Conservation (phyloP, 2,888 invertebrate genomes). For the Salticus scenicus region DNA sequence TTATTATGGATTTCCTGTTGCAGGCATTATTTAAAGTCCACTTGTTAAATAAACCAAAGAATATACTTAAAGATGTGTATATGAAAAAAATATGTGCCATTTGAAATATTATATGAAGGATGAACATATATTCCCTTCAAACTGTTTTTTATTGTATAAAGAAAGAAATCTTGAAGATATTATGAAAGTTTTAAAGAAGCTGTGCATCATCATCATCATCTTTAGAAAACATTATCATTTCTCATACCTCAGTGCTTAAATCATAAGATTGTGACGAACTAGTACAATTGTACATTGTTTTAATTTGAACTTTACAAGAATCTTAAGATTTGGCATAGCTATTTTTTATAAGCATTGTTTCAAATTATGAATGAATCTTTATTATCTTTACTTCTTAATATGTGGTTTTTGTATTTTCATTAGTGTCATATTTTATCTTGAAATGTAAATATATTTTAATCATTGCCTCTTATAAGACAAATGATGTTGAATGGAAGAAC, state of each 20-base stretch:
- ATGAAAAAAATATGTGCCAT: slow-evolving; percentile 33
- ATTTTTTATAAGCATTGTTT: too few species aligned
- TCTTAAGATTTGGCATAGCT: too few species aligned
- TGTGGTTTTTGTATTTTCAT: too few species aligned
- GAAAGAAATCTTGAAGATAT: not conserved
- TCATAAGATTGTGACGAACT: not conserved
- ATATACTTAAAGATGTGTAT: slow-evolving; percentile 58
- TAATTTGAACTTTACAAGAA: too few species aligned
- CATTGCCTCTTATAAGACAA: too few species aligned
- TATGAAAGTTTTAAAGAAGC: slow-evolving; percentile 8
- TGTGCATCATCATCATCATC: not conserved
- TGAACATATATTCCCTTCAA: slow-evolving; percentile 12
- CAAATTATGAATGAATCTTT: too few species aligned
- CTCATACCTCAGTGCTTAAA: slow-evolving; percentile 27
- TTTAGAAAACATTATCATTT: not conserved
- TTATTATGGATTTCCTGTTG: slow-evolving; percentile 37
- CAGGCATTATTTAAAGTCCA: slow-evolving; percentile 24
- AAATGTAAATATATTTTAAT: too few species aligned
- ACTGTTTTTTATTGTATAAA: slow-evolving; percentile 17
- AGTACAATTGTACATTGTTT: not conserved
- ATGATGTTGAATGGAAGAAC: too few species aligned
- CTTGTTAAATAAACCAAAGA: slow-evolving; percentile 54
- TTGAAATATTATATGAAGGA: slow-evolving; percentile 2
- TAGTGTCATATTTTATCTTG: too few species aligned
- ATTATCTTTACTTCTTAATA: too few species aligned